Conservation (phyloP, 2,797 vertebrate species). For the Liasis olivaceus region DNA sequence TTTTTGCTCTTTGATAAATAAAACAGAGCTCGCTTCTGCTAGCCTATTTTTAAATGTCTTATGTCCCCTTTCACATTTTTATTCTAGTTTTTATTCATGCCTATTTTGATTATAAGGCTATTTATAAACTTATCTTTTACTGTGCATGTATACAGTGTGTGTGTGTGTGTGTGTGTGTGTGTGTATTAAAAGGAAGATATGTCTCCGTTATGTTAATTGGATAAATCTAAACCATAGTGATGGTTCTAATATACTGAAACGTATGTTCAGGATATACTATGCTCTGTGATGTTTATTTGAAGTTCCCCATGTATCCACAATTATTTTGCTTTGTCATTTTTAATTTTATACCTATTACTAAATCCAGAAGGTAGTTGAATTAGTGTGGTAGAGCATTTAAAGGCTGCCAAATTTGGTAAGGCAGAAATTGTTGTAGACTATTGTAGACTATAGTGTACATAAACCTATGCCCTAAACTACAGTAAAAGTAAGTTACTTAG, state of each 20-base stretch:
- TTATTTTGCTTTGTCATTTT: not conserved
- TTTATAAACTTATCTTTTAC: too few species aligned
- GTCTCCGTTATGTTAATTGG: not conserved
- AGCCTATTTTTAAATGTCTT: not conserved
- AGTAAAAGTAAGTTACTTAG: too few species aligned
- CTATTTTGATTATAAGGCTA: not conserved
- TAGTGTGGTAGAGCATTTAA: not conserved
- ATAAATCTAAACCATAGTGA: not conserved
- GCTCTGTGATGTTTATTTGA: not conserved
- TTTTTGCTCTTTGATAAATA: not conserved
- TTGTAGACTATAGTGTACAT: too few species aligned
- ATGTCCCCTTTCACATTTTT: not conserved
- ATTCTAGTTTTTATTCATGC: not conserved
- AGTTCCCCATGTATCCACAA: not conserved
- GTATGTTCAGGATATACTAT: too few species aligned
- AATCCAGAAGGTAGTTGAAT: not conserved
- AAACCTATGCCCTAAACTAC: too few species aligned
- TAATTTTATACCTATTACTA: not conserved
- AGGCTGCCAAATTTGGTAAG: not conserved
- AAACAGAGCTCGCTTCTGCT: not conserved
- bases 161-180: too few species aligned
- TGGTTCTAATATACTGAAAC: slow-evolving; percentile 18
- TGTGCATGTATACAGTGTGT: too few species aligned
- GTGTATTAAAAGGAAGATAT: not conserved
- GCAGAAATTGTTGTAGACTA: not conserved